Percentiles rank a stretch among this genome's conserved stretches.
Conservation (phyloP, 2,888 invertebrate species). For the Agapostemon virescens region DNA sequence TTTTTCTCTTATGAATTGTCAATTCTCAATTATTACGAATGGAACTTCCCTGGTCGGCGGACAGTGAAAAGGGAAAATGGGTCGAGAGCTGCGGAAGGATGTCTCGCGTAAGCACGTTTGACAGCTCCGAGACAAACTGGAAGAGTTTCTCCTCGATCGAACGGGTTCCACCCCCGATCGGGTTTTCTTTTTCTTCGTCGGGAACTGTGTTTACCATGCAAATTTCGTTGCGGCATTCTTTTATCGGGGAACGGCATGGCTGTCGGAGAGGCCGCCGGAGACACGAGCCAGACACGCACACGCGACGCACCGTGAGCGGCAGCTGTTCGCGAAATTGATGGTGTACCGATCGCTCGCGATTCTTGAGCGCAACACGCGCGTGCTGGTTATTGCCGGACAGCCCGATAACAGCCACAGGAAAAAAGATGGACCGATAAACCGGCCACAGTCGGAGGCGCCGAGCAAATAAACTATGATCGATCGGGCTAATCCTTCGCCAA, state of each 20-base stretch:
- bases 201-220: background rate
- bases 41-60: background rate
- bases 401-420: background rate
- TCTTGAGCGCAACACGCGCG: background rate
- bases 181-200: background rate
- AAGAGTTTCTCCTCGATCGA: background rate
- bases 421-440: slow-evolving; percentile 1
- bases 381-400: background rate
- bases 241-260: background rate
- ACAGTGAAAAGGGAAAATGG: background rate
- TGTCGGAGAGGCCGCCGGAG: background rate
- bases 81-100: background rate
- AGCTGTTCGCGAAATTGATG: slow-evolving; percentile 6
- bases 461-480: background rate
- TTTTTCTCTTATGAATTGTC: too few species aligned
- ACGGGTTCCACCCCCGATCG: background rate
- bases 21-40: background rate
- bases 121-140: background rate
- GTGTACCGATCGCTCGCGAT: background rate
- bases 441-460: background rate
- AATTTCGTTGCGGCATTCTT: background rate
- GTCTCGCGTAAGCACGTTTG: background rate
- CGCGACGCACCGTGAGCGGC: background rate
- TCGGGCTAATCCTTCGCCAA: background rate
- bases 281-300: slow-evolving; percentile 4